Evolutionary conservation across 2,888 invertebrate genomes (phyloP).

Genomic region (Ischnus inquisitorius): DNA sequence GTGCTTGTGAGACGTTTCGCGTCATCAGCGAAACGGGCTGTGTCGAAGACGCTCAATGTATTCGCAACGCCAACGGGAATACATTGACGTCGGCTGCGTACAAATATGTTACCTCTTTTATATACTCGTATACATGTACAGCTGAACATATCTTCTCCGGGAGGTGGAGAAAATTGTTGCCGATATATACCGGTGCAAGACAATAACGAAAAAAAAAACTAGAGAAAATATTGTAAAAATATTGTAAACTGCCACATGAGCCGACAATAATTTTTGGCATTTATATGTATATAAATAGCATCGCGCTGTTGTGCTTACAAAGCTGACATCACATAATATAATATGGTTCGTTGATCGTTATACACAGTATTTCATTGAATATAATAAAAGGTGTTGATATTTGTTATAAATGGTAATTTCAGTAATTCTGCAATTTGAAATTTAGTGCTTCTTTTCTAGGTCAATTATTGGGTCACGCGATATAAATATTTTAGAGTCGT

Average conservation of each 20-base stretch:
- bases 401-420: not conserved
- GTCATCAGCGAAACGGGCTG: not conserved
- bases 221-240: not conserved
- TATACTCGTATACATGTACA: not conserved
- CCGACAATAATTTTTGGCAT: not conserved
- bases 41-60: not conserved
- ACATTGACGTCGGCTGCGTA: not conserved
- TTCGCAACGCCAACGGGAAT: not conserved
- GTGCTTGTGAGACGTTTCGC: not conserved
- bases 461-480: not conserved
- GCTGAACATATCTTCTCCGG: conserved; percentile 12
- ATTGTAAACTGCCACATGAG: conserved; percentile 29
- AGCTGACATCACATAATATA: not conserved
- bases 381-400: conserved; percentile 29
- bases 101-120: conserved; percentile 5
- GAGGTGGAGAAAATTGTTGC: conserved; percentile 10
- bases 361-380: conserved; percentile 22
- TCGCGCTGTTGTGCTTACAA: too few relatives aligned
- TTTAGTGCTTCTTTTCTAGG: too few relatives aligned
- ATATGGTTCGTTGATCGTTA: not conserved
- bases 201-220: conserved; percentile 13
- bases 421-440: too few relatives aligned
- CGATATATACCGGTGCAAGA: not conserved
- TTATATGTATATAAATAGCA: not conserved
- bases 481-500: not conserved